Evolutionary conservation across 2,888 invertebrate genomes (phyloP), one percentile per base, ranked within the genome.

Genomic region (Heliconius cydno): DNA sequence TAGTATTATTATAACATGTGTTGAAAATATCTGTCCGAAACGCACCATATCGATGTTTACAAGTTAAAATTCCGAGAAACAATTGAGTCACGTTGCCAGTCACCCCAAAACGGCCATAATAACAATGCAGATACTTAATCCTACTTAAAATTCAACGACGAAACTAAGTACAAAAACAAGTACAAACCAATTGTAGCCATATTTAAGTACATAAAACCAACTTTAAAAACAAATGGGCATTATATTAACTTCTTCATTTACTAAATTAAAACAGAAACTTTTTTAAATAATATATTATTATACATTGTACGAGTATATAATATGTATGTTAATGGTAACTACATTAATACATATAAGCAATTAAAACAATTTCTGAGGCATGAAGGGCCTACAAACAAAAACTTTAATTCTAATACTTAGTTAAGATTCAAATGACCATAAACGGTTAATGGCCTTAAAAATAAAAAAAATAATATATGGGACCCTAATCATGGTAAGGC

Each of bases 61-160:
- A 74, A 19, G 63, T 67, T 63, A 67, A 77, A 82, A 80, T 82
- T 80, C 80, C 30, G 38, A 80, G 82, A 82, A 82, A 79, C 80
- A 73, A 79, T 80, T 77, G 80, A 82, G 75, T 82, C 80, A 80
- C 77, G 76, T 73, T 30, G 79, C 76, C 68, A 70, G 75, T 73
- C 80, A 80, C 81, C 79, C 80, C 77, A 80, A 80, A 79, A 80
- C 68, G 76, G 68, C 75, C 78, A 34, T 82, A 80, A 80, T 79
- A 76, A 82, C 80, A 81, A 79, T 82, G 78, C 74, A 76, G 80
- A 82, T 70, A 80, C 81, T 71, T 82, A 83, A 84, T 83, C 81
- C 81, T 82, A 81, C 80, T 84, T 81, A 82, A 81, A 81, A 84
- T 83, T 81, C 83, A 78, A 75, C 71, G 66, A 75, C 70, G 80